These are phyloP conservation scores for Xestia ashworthii DNA, from an alignment of 2,888 invertebrate species.

Conservation along the genomic window DNA sequence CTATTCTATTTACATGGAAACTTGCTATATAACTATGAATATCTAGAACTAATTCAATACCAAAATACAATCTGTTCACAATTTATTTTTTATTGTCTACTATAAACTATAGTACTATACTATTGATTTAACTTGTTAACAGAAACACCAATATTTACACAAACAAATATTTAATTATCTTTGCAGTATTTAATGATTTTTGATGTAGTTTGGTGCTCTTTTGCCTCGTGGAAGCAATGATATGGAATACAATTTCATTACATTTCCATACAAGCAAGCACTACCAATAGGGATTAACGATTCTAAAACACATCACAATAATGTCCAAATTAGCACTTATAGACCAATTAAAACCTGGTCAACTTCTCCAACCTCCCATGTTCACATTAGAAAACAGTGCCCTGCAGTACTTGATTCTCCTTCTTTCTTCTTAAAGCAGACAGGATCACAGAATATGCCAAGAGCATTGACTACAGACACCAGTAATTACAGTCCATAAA, in stretches of 20 bases:
- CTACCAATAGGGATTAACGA: neutral
- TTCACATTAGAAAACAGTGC: neutral
- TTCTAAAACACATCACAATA: constrained; percentile 9
- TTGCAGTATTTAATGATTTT: neutral
- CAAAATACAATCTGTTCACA: constrained; percentile 57
- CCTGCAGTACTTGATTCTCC: neutral
- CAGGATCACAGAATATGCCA: neutral
- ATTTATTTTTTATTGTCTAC: constrained; percentile 42
- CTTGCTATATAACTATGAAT: constrained; percentile 2
- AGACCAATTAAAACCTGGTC: neutral
- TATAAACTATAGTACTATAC: constrained; percentile 11
- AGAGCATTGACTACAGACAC: neutral
- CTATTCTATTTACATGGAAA: constrained; percentile 52
- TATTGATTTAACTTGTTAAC: neutral
- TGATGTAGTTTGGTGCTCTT: neutral
- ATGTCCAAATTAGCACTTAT: neutral
- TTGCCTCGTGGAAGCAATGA: neutral
- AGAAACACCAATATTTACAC: neutral
- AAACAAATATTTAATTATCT: neutral
- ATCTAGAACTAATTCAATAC: constrained; percentile 37
- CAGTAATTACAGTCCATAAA: neutral
- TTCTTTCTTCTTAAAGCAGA: neutral
- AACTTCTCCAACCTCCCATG: neutral
- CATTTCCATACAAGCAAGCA: neutral
- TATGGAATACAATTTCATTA: constrained; percentile 3